phyloP scores from a whole-genome alignment of 2,888 invertebrate species.

The Diarsia mendica region DNA sequence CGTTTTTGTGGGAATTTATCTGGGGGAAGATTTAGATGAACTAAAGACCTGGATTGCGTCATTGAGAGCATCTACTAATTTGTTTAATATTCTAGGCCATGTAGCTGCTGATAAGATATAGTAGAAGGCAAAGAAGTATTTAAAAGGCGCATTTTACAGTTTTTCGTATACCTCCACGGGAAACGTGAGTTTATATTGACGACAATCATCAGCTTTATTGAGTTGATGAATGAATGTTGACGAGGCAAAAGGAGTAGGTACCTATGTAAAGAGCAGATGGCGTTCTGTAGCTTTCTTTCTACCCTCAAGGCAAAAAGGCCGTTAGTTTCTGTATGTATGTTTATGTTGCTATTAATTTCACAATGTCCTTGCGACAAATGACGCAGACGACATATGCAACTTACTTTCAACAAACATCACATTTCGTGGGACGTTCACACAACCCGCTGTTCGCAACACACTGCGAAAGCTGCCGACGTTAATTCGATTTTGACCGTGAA shows the following conservation, averaged over 20 bases:
- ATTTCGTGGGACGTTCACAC: constrained; percentile 2
- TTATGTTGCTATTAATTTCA: neutral
- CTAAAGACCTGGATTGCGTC: neutral
- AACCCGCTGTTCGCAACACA: constrained; percentile 22
- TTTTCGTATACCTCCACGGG: too few species aligned
- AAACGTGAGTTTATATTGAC: too few species aligned
- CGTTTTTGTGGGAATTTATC: neutral
- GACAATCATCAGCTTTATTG: too few species aligned
- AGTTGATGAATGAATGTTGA: too few species aligned
- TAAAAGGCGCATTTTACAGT: too few species aligned
- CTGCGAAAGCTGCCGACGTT: constrained; percentile 38
- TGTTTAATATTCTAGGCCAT: neutral
- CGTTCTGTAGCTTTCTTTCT: neutral
- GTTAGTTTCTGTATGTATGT: too few species aligned
- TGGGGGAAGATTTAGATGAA: neutral
- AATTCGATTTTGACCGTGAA: constrained; percentile 69
- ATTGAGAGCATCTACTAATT: neutral
- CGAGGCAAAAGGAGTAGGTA: neutral
- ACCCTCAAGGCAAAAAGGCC: neutral
- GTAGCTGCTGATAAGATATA: neutral
- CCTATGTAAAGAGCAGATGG: neutral
- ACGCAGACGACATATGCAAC: neutral
- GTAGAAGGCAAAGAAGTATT: neutral
- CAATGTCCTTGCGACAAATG: neutral
- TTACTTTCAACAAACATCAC: neutral